Evolutionary conservation across 2,888 invertebrate genomes (phyloP).

Genomic region (Stenoptilia bipunctidactyla): DNA sequence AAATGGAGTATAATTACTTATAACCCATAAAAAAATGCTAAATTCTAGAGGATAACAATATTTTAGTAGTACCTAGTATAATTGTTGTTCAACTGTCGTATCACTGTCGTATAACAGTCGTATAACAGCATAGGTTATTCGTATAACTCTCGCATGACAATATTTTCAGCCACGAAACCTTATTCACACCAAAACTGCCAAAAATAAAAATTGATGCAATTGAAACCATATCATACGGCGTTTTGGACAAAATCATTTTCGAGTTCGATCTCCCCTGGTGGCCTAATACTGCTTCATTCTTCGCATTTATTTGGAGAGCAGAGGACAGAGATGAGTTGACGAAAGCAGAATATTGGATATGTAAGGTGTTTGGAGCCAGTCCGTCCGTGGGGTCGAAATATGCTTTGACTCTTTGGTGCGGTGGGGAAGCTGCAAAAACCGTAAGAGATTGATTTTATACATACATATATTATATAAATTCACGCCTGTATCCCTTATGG

Average conservation of each 20-base stretch:
- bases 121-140: too few relatives aligned
- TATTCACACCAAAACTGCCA: conserved; percentile 10
- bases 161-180: neutral
- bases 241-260: conserved; percentile 75
- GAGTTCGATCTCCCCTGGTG: conserved; percentile 75
- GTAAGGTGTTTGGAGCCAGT: conserved; percentile 2
- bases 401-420: conserved; percentile 1
- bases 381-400: conserved; percentile 14
- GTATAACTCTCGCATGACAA: too few relatives aligned
- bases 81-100: too few relatives aligned
- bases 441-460: neutral
- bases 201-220: conserved; percentile 63
- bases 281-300: conserved; percentile 30
- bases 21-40: too few relatives aligned
- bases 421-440: neutral
- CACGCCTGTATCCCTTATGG: too few relatives aligned
- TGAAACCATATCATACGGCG: conserved; percentile 71
- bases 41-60: too few relatives aligned
- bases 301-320: conserved; percentile 2
- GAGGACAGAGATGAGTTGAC: neutral
- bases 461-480: too few relatives aligned
- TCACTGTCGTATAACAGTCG: too few relatives aligned
- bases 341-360: conserved; percentile 1
- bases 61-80: too few relatives aligned
- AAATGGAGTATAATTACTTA: too few relatives aligned